Conservation (phyloP, 23 tunicate species). For the Ciona savignyi region DNA sequence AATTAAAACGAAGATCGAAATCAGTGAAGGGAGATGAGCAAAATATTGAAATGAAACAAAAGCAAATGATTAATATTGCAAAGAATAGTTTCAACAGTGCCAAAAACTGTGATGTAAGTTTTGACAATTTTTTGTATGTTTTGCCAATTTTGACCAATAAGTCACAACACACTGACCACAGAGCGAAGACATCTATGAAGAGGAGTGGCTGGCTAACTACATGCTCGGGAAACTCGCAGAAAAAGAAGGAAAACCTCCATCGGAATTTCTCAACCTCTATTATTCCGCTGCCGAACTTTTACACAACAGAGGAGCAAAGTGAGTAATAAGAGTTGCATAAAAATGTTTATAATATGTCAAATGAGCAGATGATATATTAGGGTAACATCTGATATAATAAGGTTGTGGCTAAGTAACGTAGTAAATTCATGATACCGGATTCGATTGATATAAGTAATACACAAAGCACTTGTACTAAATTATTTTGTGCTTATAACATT, state of each 20-base stretch:
- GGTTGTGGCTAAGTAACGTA: not conserved
- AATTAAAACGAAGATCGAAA: conserved; percentile 13
- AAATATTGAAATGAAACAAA: not conserved
- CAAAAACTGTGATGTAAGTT: conserved; percentile 42
- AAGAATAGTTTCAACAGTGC: conserved; percentile 42
- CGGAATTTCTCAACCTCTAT: conserved; percentile 27
- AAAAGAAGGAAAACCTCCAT: conserved; percentile 38
- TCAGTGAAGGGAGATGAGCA: conserved; percentile 1
- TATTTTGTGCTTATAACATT: too few species aligned
- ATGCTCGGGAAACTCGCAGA: conserved; percentile 90
- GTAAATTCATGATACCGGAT: not conserved
- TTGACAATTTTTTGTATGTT: not conserved
- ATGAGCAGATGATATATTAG: too few species aligned
- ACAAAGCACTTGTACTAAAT: too few species aligned
- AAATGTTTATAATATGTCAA: not conserved
- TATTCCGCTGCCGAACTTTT: conserved; percentile 54
- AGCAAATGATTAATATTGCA: conserved; percentile 47
- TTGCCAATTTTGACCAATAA: not conserved
- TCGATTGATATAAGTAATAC: not conserved
- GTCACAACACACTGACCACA: not conserved
- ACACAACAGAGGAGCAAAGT: conserved; percentile 71
- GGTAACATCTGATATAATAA: too few species aligned
- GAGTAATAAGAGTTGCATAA: not conserved
- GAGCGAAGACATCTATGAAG: conserved; percentile 69
- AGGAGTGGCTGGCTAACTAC: conserved; percentile 90